These are phyloP conservation scores for Lithophane socia DNA, from an alignment of 2,888 invertebrate genomes.

Conservation along the genomic window DNA sequence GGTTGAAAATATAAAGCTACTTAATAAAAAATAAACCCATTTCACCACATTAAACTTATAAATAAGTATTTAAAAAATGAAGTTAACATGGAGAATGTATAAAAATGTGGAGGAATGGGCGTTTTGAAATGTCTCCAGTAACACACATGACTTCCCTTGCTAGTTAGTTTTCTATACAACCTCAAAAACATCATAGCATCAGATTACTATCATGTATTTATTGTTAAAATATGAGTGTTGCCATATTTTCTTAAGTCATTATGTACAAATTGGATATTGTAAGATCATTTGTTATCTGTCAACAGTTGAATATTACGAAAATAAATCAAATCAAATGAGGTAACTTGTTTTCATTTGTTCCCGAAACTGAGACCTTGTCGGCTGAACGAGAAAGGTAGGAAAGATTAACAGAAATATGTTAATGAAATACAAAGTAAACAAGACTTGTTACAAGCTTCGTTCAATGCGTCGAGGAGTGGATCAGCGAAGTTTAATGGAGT, in stretches of 20 bases:
- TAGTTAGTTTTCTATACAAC: slow-evolving; percentile 60
- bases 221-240: slow-evolving; percentile 90
- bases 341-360: slow-evolving; percentile 71
- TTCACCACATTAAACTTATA: slow-evolving; percentile 24
- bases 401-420: not conserved
- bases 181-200: slow-evolving; percentile 70
- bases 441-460: not conserved
- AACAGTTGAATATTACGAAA: slow-evolving; percentile 90
- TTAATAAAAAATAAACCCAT: slow-evolving; percentile 21
- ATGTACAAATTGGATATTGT: slow-evolving; percentile 90
- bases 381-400: not conserved
- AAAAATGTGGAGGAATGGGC: slow-evolving; percentile 56
- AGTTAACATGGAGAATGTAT: slow-evolving; percentile 1
- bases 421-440: slow-evolving; percentile 20
- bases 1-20: slow-evolving; percentile 42
- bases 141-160: slow-evolving; percentile 62
- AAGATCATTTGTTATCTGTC: slow-evolving; percentile 91
- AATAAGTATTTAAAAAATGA: slow-evolving; percentile 18
- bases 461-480: slow-evolving; percentile 1
- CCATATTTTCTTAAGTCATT: slow-evolving; percentile 91
- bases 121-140: slow-evolving; percentile 55
- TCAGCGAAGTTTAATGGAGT: slow-evolving; percentile 16
- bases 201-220: slow-evolving; percentile 80
- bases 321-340: slow-evolving; percentile 86
- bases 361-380: not conserved